These are phyloP conservation scores for Tenthredo notha DNA, from an alignment of 2,888 invertebrate genomes.

Conservation along the genomic window DNA sequence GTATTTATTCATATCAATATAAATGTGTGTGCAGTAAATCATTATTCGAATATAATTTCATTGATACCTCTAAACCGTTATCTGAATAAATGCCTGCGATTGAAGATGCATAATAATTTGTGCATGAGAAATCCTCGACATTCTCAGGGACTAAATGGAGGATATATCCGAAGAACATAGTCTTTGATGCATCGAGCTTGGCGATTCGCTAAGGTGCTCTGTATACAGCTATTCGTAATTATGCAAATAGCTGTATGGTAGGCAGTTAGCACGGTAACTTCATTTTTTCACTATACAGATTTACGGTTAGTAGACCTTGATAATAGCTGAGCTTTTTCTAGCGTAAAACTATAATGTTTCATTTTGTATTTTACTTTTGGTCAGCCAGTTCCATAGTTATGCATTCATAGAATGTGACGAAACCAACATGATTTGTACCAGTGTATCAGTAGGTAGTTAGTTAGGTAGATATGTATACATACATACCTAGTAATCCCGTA, in stretches of 20 bases:
- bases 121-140: background rate
- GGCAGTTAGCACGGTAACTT: conserved; percentile 34
- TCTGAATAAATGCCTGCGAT: background rate
- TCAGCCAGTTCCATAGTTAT: background rate
- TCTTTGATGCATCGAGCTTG: background rate
- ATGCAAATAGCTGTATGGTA: conserved; percentile 37
- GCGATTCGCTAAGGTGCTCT: conserved; percentile 19
- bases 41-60: background rate
- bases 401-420: background rate
- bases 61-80: conserved; percentile 1
- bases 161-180: background rate
- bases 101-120: conserved; percentile 9
- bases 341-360: conserved; percentile 10
- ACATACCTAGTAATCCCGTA: background rate
- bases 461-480: background rate
- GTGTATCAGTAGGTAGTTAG: background rate
- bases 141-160: background rate
- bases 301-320: conserved; percentile 31
- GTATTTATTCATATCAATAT: background rate
- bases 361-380: background rate
- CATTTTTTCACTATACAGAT: conserved; percentile 17
- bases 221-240: conserved; percentile 41
- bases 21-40: background rate
- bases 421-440: background rate
- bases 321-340: conserved; percentile 2